Evolutionary conservation across 1,140 invertebrate genomes (phyloP).

Genomic region (Bombus haemorrhoidalis): DNA sequence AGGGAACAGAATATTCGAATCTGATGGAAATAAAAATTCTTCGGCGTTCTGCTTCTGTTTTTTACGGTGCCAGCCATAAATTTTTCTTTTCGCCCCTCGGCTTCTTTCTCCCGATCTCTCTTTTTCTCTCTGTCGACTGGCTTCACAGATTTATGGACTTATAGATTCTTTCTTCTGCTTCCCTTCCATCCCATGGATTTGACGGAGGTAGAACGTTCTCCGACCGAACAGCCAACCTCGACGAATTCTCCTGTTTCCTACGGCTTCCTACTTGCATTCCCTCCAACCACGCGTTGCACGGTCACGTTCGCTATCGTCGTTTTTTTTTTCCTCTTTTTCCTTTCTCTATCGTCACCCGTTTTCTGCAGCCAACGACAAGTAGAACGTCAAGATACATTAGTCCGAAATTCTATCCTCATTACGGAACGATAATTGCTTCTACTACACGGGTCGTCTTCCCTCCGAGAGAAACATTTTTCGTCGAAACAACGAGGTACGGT

Average conservation of each 20-base stretch:
- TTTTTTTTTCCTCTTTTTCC: no score
- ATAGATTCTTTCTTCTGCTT: conserved; percentile 74
- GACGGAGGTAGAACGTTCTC: conserved; percentile 36
- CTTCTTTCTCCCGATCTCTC: conserved; percentile 53
- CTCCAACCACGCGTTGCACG: not conserved
- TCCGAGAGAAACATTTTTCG: not conserved
- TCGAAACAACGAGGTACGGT: not conserved
- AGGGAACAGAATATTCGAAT: conserved; percentile 24
- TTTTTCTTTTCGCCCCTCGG: conserved; percentile 62
- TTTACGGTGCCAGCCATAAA: conserved; percentile 71
- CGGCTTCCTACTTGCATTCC: not conserved
- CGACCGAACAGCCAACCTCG: conserved; percentile 25
- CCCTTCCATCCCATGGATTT: conserved; percentile 41
- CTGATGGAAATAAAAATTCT: conserved; percentile 71
- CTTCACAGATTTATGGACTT: conserved; percentile 75
- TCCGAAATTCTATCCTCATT: not conserved
- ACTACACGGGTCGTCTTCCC: no score
- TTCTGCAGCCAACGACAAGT: no score
- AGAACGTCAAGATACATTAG: not conserved
- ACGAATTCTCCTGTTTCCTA: conserved; percentile 27
- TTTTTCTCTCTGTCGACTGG: conserved; percentile 49
- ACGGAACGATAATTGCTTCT: not conserved
- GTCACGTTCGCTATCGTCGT: no score
- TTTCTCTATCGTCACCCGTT: no score
- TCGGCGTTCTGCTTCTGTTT: conserved; percentile 61